Base-by-base conservation (phyloP, 2,113 vertebrate genomes). In the Phylloscopus trochiloides region DNA sequence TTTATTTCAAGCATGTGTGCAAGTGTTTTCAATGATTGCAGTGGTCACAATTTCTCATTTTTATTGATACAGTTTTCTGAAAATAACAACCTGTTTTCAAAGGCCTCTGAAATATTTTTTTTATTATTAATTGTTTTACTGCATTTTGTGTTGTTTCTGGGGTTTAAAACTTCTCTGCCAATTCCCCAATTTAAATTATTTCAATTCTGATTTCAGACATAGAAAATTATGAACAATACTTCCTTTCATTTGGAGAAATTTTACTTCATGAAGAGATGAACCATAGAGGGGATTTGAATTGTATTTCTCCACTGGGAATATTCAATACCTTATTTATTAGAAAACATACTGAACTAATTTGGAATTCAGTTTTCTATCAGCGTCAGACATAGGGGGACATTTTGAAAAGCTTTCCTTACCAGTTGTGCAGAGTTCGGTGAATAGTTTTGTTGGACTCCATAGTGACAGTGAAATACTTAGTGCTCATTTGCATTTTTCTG, bases 221-320 rank as follows among this genome's bases (percentile, higher is more conserved):
- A 92, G 65, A 95, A 97, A 98, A 97, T 95, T 94, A 91, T 83
- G 78, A 97, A 87, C 73, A 96, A 55, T 90, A 86, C 24, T 93
- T 96, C 76, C 58, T 97, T 97, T 93, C 55, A 79, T 92, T 90
- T 90, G 59, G 17, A 90, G 11, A 81, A 93, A 96, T 82, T 40
- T 91, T 96, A 86, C 61, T 96, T 97, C 73, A 85, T 82, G 55
- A 78, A 90, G 82, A 96, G 79, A 97, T 74, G 94, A 96, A 34
- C 66, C 45, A 80, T 51, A 77, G n/a, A 78, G 50, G 8, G 47
- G 12, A 68, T 75, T 21, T 31, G 79, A 95, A 73, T 76, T 52
- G 72, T 70, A 66, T 31, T 80, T 50, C 48, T 86, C 68, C 18
- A 19, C 28, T 78, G 75, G 74, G 55, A 95, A 78, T 83, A 59